These are phyloP conservation scores for Mastomys natalensis DNA, from an alignment of 2,113 vertebrate genomes.

Conservation along the genomic window DNA sequence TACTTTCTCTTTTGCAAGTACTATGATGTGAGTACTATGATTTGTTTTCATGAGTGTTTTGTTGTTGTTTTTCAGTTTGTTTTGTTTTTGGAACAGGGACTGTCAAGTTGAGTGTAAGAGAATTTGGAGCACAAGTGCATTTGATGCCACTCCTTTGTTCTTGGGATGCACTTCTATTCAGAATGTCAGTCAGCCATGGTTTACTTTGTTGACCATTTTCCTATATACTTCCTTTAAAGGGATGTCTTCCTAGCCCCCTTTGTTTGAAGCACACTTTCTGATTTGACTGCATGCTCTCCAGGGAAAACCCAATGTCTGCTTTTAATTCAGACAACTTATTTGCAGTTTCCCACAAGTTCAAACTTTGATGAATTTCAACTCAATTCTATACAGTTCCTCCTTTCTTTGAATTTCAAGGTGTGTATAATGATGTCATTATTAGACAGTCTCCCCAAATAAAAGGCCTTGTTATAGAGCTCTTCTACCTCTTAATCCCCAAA, in stretches of 20 bases:
- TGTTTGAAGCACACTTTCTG: not conserved
- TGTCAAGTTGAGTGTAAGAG: not conserved
- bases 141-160: not conserved
- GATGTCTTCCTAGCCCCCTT: not conserved
- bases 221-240: not conserved
- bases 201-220: not conserved
- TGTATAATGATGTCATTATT: not conserved
- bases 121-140: not conserved
- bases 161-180: not conserved
- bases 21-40: not conserved
- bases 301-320: conserved; percentile 10
- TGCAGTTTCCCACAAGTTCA: not conserved
- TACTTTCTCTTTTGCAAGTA: conserved; percentile 23
- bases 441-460: not conserved
- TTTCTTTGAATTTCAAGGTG: not conserved
- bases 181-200: not conserved
- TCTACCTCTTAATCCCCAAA: not conserved
- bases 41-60: not conserved
- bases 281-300: not conserved
- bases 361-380: not conserved
- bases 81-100: not conserved
- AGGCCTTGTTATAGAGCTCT: rapidly evolving
- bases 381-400: not conserved
- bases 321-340: not conserved
- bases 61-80: too few relatives aligned